Evolutionary conservation across 2,888 invertebrate genomes (phyloP).

Genomic region (Melieria picta): DNA sequence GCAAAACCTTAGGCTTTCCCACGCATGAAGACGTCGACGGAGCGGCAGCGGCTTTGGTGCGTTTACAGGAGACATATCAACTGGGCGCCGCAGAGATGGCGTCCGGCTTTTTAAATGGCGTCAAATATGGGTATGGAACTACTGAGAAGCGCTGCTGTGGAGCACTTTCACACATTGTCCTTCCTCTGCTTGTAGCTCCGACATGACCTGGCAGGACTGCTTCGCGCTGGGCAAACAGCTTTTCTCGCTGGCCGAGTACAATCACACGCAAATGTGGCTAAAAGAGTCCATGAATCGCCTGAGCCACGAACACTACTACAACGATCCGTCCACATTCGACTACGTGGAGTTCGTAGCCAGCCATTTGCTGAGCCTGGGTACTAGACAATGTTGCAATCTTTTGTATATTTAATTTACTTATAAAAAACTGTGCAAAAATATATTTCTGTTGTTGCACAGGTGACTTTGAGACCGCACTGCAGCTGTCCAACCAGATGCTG

Average conservation of each 20-base stretch:
- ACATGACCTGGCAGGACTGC: slow-evolving; percentile 87
- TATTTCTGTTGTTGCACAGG: slow-evolving; percentile 67
- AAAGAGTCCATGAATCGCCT: slow-evolving; percentile 83
- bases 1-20: slow-evolving; percentile 82
- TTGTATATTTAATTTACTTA: background rate
- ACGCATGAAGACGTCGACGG: slow-evolving; percentile 93
- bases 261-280: slow-evolving; percentile 96
- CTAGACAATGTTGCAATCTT: slow-evolving; percentile 35
- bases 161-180: slow-evolving; percentile 2
- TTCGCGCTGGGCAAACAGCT: slow-evolving; percentile 92
- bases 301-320: slow-evolving; percentile 68
- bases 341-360: slow-evolving; percentile 56
- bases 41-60: slow-evolving; percentile 90
- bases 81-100: slow-evolving; percentile 87
- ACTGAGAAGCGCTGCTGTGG: slow-evolving; percentile 40
- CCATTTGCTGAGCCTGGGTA: slow-evolving; percentile 55
- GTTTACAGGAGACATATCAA: slow-evolving; percentile 93
- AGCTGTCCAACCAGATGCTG: slow-evolving; percentile 74
- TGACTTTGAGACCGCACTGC: slow-evolving; percentile 80
- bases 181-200: slow-evolving; percentile 65
- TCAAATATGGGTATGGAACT: slow-evolving; percentile 74
- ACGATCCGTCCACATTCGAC: slow-evolving; percentile 48
- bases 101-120: slow-evolving; percentile 84
- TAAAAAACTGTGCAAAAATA: no score
- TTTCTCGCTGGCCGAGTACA: slow-evolving; percentile 90